Conservation (phyloP, 2,888 invertebrate species). For the Litoditis marina region DNA sequence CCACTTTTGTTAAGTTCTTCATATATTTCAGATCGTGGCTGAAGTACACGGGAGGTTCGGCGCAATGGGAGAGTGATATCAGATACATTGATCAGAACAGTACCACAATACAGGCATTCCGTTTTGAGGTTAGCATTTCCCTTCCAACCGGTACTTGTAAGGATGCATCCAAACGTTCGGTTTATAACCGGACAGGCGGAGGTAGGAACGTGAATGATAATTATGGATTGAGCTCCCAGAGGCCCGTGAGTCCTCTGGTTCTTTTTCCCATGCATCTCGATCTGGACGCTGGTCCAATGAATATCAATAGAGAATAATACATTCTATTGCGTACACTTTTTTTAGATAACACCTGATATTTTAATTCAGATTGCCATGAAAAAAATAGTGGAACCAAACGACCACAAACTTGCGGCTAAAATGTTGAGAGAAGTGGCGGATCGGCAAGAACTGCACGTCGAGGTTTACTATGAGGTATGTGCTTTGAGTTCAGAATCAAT, state of each 20-base stretch:
- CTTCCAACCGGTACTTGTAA: no score
- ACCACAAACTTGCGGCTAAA: constrained; percentile 57
- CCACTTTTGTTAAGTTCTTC: neutral
- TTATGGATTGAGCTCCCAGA: no score
- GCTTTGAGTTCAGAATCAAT: no score
- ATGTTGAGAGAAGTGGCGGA: constrained; percentile 55
- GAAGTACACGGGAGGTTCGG: constrained; percentile 56
- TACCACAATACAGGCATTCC: constrained; percentile 37
- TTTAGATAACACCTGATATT: neutral
- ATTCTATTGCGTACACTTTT: no score
- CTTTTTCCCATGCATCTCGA: no score
- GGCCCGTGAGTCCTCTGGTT: no score
- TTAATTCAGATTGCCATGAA: constrained; percentile 54
- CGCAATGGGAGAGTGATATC: constrained; percentile 58
- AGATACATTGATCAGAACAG: constrained; percentile 42
- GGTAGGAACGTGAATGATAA: no score
- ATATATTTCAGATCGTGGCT: constrained; percentile 49
- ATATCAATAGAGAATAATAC: no score
- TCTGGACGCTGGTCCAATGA: no score
- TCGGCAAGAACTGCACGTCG: constrained; percentile 45
- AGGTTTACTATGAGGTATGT: constrained; percentile 35
- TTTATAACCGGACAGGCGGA: no score
- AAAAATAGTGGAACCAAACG: constrained; percentile 59
- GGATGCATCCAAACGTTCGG: no score
- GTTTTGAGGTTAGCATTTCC: constrained; percentile 56